Conservation (phyloP, 2,113 vertebrate species). For the Atrichornis clamosus region DNA sequence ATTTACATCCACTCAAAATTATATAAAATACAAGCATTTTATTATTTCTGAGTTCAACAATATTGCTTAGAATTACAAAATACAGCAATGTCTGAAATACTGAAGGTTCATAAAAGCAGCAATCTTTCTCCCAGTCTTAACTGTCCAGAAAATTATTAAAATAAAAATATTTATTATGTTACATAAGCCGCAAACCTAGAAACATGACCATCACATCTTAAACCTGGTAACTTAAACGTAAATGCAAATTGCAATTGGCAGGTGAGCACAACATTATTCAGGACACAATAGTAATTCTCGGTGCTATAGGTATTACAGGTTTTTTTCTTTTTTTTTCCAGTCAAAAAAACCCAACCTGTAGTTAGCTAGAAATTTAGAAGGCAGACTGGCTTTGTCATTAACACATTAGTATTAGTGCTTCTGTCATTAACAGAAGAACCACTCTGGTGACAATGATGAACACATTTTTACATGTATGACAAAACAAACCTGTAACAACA, state of each 20-base stretch:
- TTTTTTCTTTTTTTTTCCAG: not conserved
- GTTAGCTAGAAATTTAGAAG: not conserved
- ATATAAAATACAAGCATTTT: conserved; percentile 50
- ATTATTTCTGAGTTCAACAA: not conserved
- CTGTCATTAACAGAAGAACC: not conserved
- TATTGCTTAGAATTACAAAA: conserved; percentile 63
- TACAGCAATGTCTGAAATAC: conserved; percentile 54
- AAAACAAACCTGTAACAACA: not conserved
- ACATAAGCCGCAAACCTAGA: not conserved
- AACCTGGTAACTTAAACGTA: not conserved
- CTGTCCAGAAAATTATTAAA: conserved; percentile 13
- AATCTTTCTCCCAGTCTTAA: not conserved
- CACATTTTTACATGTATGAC: accelerated
- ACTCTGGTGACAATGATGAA: not conserved
- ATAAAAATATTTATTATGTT: not conserved
- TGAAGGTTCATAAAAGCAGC: conserved; percentile 44
- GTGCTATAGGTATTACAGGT: not conserved
- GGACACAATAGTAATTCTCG: not conserved
- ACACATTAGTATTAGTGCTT: not conserved
- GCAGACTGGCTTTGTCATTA: not conserved
- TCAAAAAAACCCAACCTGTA: not conserved
- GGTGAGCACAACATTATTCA: not conserved
- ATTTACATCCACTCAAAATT: not conserved
- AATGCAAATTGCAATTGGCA: not conserved
- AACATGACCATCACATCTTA: not conserved